Evolutionary conservation across 2,113 vertebrate species (phyloP).

Genomic region (Melanerpes aurifrons): DNA sequence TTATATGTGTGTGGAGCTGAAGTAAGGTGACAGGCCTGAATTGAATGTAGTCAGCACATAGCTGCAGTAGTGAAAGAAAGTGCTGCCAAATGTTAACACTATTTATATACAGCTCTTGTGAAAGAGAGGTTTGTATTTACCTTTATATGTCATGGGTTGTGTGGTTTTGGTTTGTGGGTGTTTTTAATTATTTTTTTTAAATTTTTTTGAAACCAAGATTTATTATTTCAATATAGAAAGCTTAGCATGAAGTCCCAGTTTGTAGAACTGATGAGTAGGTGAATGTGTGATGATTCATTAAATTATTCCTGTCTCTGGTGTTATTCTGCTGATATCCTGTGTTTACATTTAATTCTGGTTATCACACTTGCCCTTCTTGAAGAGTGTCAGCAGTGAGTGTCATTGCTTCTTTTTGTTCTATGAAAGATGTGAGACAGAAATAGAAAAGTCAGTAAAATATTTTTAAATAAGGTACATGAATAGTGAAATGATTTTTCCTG

Average conservation of each 20-base stretch:
- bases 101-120: background rate
- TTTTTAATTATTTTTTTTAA: background rate
- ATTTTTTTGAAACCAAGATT: background rate
- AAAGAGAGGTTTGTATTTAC: background rate
- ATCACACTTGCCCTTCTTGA: background rate
- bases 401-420: background rate
- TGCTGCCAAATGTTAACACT: background rate
- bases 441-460: background rate
- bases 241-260: background rate
- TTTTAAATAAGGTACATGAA: background rate
- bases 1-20: constrained; percentile 6
- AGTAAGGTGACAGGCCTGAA: background rate
- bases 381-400: background rate
- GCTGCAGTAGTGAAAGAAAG: background rate
- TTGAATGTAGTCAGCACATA: background rate
- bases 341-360: background rate
- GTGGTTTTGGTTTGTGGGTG: no score
- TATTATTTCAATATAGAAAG: background rate
- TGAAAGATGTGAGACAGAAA: background rate
- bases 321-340: background rate
- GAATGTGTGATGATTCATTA: background rate
- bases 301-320: background rate
- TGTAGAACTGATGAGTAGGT: background rate
- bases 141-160: background rate
- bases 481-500: background rate